These are phyloP conservation scores for Orthosia incerta DNA, from an alignment of 2,888 invertebrate genomes.

Conservation along the genomic window DNA sequence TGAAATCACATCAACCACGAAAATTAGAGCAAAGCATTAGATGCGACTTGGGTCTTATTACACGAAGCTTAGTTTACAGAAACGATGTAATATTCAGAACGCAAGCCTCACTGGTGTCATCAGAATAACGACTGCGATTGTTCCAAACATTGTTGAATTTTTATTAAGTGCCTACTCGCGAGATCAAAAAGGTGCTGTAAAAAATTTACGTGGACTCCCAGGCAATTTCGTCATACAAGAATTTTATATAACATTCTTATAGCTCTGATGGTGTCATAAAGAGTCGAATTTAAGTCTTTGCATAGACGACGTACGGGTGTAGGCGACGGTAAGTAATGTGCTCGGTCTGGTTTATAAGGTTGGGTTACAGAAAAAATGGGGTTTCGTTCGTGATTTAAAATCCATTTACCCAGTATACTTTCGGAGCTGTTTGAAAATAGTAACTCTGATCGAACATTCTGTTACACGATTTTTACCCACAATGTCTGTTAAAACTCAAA, in stretches of 20 bases:
- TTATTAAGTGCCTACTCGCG: slow-evolving; percentile 79
- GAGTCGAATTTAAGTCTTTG: slow-evolving; percentile 79
- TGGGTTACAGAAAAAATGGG: slow-evolving; percentile 34
- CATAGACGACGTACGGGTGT: slow-evolving; percentile 56
- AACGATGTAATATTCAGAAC: slow-evolving; percentile 49
- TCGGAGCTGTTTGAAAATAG: not conserved
- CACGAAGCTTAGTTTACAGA: slow-evolving; percentile 43
- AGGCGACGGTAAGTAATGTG: slow-evolving; percentile 35
- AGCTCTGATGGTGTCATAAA: slow-evolving; percentile 76
- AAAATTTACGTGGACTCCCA: slow-evolving; percentile 79
- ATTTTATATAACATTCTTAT: slow-evolving; percentile 79
- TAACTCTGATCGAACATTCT: not conserved
- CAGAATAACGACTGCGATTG: slow-evolving; percentile 73
- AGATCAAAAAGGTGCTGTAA: slow-evolving; percentile 74
- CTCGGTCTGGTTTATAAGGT: slow-evolving; percentile 29
- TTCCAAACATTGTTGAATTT: slow-evolving; percentile 74
- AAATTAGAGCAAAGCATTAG: slow-evolving; percentile 43
- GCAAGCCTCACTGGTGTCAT: slow-evolving; percentile 64
- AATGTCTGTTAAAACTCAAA: too few relatives aligned
- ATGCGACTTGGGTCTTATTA: slow-evolving; percentile 36
- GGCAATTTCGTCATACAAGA: slow-evolving; percentile 78
- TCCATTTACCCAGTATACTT: slow-evolving; percentile 2
- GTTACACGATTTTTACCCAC: too few relatives aligned
- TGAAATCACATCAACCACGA: slow-evolving; percentile 41
- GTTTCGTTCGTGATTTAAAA: slow-evolving; percentile 30